Evolutionary conservation across 2,113 vertebrate species (phyloP), one percentile per base, ranked within the genome.

Genomic region (Hydrolagus affinis): DNA sequence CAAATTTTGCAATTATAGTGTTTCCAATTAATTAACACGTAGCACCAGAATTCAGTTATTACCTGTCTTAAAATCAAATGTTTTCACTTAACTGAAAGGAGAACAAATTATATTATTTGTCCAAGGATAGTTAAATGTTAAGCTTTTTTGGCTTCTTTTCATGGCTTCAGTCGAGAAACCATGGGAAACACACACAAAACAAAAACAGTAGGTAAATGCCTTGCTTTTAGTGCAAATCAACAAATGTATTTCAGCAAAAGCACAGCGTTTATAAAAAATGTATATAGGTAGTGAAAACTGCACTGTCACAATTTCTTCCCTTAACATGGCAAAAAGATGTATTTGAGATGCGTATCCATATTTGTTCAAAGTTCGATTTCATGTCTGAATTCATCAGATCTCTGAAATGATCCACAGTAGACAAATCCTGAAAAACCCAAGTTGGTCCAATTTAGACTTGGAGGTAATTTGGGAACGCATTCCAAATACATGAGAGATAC

Each of bases 91-190:
- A 8, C 4, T 77, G 75, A 80, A 80, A 78, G 6, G 44, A 44
- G 44, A 44, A 80, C 6, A 73, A 30, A 25, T 56, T 10, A 8
- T 74, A 44, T 25, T 62, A 80, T 80, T 15, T 64, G 44, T 28
- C 14, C 28, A 23, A 72, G 23, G 60, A 64, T 64, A 23, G 1
- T 62, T 2, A 62, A 62, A 66, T 19, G 14, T 28, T n/a, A 25
- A 78, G 25, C 60, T 80, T 25, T 62, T 80, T 62, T 28, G 78
- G 73, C 73, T 75, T 75, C n/a, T 64, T 66, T 83, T 83, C 77
- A 66, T 30, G 62, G 28, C 25, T 62, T 80, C 30, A 83, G 17
- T 66, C 30, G 17, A 19, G 60, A 83, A 83, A 25, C 60, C 32
- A 66, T 30, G 28, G 17, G 30, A 83, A 83, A 28, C 78, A 83